These are phyloP conservation scores for Agrypnus murinus DNA, from an alignment of 2,888 invertebrate species.

Conservation along the genomic window DNA sequence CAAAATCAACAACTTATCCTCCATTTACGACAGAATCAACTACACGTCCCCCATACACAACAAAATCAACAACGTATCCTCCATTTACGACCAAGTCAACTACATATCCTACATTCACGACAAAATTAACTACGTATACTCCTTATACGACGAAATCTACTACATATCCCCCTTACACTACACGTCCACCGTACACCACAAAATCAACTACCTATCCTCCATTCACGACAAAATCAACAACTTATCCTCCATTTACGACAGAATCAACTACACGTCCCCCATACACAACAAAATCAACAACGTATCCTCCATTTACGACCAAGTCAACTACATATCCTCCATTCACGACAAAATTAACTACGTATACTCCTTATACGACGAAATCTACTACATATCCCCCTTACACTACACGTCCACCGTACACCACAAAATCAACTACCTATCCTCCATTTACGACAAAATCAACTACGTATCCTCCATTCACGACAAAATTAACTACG, in stretches of 20 bases:
- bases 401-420: not conserved
- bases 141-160: not conserved
- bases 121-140: not conserved
- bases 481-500: too few species aligned
- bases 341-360: not conserved
- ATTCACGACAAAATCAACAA: not conserved
- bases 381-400: not conserved
- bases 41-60: too few species aligned
- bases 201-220: not conserved
- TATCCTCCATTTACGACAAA: too few species aligned
- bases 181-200: not conserved
- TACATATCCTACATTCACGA: not conserved
- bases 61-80: not conserved
- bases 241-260: not conserved
- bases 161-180: not conserved
- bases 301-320: not conserved
- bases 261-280: not conserved
- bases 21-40: not conserved
- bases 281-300: too few species aligned
- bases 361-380: not conserved
- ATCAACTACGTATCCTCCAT: too few species aligned
- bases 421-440: not conserved
- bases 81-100: not conserved
- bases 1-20: too few species aligned
- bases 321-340: not conserved